Evolutionary conservation across 2,888 invertebrate genomes (phyloP).

Genomic region (Sesia apiformis): DNA sequence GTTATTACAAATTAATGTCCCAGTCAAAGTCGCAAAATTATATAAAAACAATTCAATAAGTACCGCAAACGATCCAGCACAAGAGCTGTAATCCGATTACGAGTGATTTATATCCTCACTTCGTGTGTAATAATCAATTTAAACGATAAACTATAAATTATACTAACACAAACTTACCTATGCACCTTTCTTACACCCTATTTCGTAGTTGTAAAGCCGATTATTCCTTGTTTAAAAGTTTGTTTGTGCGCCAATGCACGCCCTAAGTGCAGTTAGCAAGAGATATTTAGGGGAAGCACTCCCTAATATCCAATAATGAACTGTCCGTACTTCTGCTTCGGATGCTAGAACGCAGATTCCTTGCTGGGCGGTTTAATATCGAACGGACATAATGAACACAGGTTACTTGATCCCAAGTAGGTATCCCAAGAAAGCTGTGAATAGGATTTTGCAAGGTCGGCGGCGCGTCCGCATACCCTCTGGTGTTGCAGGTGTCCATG

Average conservation of each 20-base stretch:
- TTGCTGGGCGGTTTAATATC: too few species aligned
- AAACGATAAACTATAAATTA: slow-evolving; percentile 66
- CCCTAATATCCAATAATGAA: slow-evolving; percentile 46
- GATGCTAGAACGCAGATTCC: too few species aligned
- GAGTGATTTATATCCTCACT: slow-evolving; percentile 47
- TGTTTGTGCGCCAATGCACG: slow-evolving; percentile 1
- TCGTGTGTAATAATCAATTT: slow-evolving; percentile 57
- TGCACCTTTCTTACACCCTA: not conserved
- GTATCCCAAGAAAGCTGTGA: too few species aligned
- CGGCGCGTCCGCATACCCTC: too few species aligned
- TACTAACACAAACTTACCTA: slow-evolving; percentile 11
- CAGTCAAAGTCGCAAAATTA: slow-evolving; percentile 14
- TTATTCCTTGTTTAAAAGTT: not conserved
- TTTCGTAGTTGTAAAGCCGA: not conserved
- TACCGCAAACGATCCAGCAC: slow-evolving; percentile 14
- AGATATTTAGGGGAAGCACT: slow-evolving; percentile 4
- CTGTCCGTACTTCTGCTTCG: slow-evolving; percentile 9
- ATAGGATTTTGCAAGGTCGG: too few species aligned
- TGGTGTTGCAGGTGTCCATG: too few species aligned
- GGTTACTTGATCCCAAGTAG: too few species aligned
- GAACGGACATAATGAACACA: too few species aligned
- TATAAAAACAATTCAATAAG: slow-evolving; percentile 29
- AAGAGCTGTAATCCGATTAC: slow-evolving; percentile 38
- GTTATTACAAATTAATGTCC: slow-evolving; percentile 7
- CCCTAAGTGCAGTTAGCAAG: slow-evolving; percentile 1